A percentile compares a stretch with the other conserved stretches of the same genome.
These are phyloP conservation scores for roundworm (Caenorhabditis elegans) DNA, from an alignment of 1,140 invertebrate species.

Conservation along the genomic window DNA sequence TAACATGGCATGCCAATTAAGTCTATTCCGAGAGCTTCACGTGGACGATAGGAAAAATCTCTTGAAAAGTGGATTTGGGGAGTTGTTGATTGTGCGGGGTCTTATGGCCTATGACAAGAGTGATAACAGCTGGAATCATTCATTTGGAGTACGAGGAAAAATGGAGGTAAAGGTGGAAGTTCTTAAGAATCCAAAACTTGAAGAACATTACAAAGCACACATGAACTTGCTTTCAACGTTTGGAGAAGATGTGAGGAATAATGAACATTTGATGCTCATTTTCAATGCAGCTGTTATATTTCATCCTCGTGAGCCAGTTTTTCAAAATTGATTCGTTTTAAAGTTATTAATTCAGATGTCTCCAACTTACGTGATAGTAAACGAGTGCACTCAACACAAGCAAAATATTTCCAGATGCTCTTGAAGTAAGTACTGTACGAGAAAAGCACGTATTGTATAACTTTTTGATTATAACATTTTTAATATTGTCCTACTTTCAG, in stretches of 20 bases:
- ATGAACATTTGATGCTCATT: conserved; percentile 1
- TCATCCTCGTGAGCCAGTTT: background rate
- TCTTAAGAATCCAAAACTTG: conserved; percentile 71
- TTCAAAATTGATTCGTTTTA: background rate
- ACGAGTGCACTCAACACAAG: background rate
- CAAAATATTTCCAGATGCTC: conserved; percentile 7
- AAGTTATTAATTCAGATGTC: no score
- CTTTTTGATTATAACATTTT: no score
- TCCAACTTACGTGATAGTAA: background rate
- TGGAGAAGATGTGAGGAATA: conserved; percentile 12
- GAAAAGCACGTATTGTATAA: no score
- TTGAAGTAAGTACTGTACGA: background rate
- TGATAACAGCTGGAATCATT: conserved; percentile 79
- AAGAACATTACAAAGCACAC: conserved; percentile 1
- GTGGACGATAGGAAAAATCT: conserved; percentile 36
- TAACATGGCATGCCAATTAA: conserved; percentile 1
- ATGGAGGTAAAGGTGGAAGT: conserved; percentile 77
- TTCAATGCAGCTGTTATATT: conserved; percentile 22
- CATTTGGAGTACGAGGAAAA: conserved; percentile 38
- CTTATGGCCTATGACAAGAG: conserved; percentile 84
- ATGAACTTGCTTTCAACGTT: background rate
- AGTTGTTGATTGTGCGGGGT: conserved; percentile 87
- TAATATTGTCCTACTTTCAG: background rate
- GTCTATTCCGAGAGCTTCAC: conserved; percentile 19
- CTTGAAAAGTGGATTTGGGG: conserved; percentile 69